Evolutionary conservation across 2,113 vertebrate species (phyloP).

Genomic region (Mungos mungo): DNA sequence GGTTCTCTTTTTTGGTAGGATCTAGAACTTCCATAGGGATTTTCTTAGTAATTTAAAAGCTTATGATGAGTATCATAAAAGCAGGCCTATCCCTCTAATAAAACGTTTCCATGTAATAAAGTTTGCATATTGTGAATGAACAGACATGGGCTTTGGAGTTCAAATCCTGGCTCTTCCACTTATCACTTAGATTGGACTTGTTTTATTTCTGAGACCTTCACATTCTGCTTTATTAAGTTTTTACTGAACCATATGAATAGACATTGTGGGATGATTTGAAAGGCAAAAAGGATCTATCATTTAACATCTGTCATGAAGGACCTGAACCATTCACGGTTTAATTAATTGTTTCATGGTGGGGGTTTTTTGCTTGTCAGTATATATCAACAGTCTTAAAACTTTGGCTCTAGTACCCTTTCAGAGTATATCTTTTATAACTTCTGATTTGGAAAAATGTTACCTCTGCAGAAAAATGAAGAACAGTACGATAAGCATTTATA

Average conservation of each 20-base stretch:
- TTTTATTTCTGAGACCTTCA: background rate
- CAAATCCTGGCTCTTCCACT: conserved; percentile 59
- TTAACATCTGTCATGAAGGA: background rate
- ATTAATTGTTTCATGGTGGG: background rate
- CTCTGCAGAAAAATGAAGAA: background rate
- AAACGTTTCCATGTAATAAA: conserved; percentile 14
- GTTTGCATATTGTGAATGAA: conserved; percentile 17
- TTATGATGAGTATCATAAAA: conserved; percentile 12
- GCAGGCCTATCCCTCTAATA: background rate
- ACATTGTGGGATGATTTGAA: conserved; percentile 26
- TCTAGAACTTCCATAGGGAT: background rate
- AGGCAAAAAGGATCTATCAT: background rate
- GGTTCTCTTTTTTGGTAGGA: background rate
- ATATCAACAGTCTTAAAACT: conserved; percentile 14
- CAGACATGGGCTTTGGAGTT: conserved; percentile 49
- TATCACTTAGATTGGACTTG: background rate
- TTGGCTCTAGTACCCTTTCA: background rate
- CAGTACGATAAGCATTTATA: background rate
- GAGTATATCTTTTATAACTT: background rate
- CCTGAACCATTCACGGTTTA: conserved; percentile 32
- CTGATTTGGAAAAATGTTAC: conserved; percentile 15
- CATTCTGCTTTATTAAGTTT: background rate
- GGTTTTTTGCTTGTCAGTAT: background rate
- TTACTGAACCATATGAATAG: background rate
- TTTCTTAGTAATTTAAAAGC: conserved; percentile 37